Evolutionary conservation across 2,888 invertebrate species (phyloP).

Genomic region (Ochlodes sylvanus): DNA sequence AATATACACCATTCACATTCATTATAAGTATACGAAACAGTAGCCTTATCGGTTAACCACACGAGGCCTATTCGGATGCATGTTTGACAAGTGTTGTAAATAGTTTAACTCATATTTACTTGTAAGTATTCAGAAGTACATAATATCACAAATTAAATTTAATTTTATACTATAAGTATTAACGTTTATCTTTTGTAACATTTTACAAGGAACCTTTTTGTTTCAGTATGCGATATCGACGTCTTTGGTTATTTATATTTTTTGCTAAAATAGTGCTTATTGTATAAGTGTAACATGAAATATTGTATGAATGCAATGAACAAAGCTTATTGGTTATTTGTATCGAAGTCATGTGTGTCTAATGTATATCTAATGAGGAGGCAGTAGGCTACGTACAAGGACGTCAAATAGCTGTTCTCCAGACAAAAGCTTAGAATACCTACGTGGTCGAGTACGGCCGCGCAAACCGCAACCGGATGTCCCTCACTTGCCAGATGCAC

Average conservation of each 20-base stretch:
- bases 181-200: too few species aligned
- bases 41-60: conserved; percentile 22
- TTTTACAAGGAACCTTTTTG: too few species aligned
- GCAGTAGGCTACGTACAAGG: neutral
- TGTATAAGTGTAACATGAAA: too few species aligned
- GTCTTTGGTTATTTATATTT: too few species aligned
- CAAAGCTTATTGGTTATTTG: neutral
- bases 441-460: conserved; percentile 34
- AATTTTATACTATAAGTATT: too few species aligned
- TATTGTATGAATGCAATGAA: neutral
- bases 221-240: too few species aligned
- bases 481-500: conserved; percentile 78
- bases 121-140: too few species aligned
- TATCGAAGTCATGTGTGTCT: neutral
- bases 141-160: too few species aligned
- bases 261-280: too few species aligned
- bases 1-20: too few species aligned
- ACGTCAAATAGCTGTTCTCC: conserved; percentile 2
- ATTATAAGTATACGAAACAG: conserved; percentile 2
- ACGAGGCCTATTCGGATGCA: conserved; percentile 10
- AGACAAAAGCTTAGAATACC: conserved; percentile 41
- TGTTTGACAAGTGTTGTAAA: conserved; percentile 7
- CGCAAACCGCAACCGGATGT: conserved; percentile 71
- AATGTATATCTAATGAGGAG: conserved; percentile 5
- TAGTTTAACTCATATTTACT: neutral